These are phyloP conservation scores for Emydoidea blandingii DNA, from an alignment of 2,797 vertebrate species.

Conservation along the genomic window DNA sequence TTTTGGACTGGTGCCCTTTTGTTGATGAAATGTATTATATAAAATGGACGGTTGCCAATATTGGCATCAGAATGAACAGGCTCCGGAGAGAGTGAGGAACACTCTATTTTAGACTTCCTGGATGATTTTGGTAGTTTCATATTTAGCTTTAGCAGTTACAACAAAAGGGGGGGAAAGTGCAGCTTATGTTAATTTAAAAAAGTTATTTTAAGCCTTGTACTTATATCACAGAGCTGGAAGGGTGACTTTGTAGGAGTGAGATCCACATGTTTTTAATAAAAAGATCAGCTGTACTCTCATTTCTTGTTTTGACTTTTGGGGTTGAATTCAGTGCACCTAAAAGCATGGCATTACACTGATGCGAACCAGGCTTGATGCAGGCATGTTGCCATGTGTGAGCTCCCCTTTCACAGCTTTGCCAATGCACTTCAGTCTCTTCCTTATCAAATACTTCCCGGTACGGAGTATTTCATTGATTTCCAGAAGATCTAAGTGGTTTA, in stretches of 20 bases:
- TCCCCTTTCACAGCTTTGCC: neutral
- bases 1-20: neutral
- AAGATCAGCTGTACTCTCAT: neutral
- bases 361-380: fast-evolving
- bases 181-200: neutral
- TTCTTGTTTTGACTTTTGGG: neutral
- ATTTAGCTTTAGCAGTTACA: fast-evolving
- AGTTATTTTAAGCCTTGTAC: neutral
- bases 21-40: fast-evolving
- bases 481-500: fast-evolving
- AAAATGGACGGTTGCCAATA: neutral
- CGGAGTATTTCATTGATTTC: fast-evolving
- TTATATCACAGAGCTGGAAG: neutral
- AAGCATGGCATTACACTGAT: fast-evolving
- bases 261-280: fast-evolving
- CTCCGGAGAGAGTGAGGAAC: fast-evolving
- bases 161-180: neutral
- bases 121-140: neutral
- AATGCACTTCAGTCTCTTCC: fast-evolving
- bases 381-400: fast-evolving
- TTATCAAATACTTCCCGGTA: fast-evolving
- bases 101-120: slow-evolving; percentile 7
- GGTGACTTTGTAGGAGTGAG: neutral
- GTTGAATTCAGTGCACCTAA: neutral
- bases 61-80: fast-evolving